phyloP scores from a whole-genome alignment of 1,140 invertebrate species.

The Ruditapes philippinarum region DNA sequence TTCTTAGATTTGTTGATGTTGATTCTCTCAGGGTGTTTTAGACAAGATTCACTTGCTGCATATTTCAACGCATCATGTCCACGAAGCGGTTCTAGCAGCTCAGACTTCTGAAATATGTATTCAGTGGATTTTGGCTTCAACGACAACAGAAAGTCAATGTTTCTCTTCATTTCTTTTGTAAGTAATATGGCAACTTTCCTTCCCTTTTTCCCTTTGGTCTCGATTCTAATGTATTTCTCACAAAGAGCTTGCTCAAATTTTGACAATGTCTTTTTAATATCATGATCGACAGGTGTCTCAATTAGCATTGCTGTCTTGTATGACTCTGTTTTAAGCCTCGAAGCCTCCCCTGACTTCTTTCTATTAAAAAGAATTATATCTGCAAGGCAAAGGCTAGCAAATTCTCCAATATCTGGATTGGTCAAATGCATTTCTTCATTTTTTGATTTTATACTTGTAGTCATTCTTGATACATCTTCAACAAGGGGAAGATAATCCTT shows the following conservation, averaged over 20 bases:
- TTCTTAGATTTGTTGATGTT: too few relatives aligned
- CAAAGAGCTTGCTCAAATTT: constrained; percentile 41
- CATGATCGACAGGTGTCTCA: background rate
- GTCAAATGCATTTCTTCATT: background rate
- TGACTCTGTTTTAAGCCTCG: background rate
- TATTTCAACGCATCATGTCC: constrained; percentile 15
- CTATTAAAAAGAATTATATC: constrained; percentile 22
- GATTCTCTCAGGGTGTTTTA: too few relatives aligned
- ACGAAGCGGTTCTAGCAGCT: background rate
- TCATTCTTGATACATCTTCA: constrained; percentile 5
- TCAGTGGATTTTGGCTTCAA: background rate
- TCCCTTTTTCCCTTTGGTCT: constrained; percentile 57
- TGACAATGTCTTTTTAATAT: constrained; percentile 18
- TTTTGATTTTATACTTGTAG: background rate
- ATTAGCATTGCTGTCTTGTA: background rate
- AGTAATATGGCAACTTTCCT: too few relatives aligned
- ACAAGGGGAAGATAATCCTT: background rate
- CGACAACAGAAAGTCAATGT: background rate
- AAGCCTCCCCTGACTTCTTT: background rate
- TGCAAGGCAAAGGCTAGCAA: constrained; percentile 11
- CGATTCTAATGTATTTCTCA: constrained; percentile 6
- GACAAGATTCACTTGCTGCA: too few relatives aligned
- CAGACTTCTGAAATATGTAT: background rate
- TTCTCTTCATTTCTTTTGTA: constrained; percentile 39
- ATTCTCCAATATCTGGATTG: background rate